Evolutionary conservation across 2,888 invertebrate species (phyloP), one percentile per base, ranked within the genome.

Genomic region (Pseudococcus jackbeardsleyi): DNA sequence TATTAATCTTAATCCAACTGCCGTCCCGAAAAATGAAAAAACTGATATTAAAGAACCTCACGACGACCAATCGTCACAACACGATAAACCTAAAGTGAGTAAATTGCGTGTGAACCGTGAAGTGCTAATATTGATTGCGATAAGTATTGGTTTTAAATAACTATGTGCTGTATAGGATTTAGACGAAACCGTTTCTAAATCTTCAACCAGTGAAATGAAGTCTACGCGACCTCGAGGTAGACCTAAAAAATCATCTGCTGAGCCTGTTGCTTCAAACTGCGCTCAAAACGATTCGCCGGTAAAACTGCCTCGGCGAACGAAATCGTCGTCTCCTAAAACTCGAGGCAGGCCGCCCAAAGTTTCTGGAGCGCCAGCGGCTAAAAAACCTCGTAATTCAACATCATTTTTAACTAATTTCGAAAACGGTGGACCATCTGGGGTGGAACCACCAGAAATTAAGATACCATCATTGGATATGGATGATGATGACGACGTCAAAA

Each of bases 261-360:
- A 48, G 9, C n/a, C 54, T 8, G 33, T 26, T 26, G 54, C 22
- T 17, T 17, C 84, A 12, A 33, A 8, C 9, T 26, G 19, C 4
- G 50, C 17, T 12, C 48, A 17, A 33, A 54, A 50, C 15, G 48
- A 50, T 9, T 33, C 6, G 12, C 9, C 42, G 64, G 8, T 1
- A 0, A 82, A 82, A 46, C 42, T 22, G 39, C 77, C 8, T 77
- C 39, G 17, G 39, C 6, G 12, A 39, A 64, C 68, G 12, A 54
- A 54, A 77, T 46, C 54, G 19, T 17, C 48, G 5, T 46, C 77
- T 15, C n/a, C 48, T 12, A 88, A 82, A 82, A 50, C 72, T 19
- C 82, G 88, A 17, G 88, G 88, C 22, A 50, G 88, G 1, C 88
- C 88, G 15, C 82, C 88, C 1, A 88, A 88, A 88, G 15, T 33